Evolutionary conservation across 2,797 vertebrate genomes (phyloP).

Genomic region (Onychomys torridus): DNA sequence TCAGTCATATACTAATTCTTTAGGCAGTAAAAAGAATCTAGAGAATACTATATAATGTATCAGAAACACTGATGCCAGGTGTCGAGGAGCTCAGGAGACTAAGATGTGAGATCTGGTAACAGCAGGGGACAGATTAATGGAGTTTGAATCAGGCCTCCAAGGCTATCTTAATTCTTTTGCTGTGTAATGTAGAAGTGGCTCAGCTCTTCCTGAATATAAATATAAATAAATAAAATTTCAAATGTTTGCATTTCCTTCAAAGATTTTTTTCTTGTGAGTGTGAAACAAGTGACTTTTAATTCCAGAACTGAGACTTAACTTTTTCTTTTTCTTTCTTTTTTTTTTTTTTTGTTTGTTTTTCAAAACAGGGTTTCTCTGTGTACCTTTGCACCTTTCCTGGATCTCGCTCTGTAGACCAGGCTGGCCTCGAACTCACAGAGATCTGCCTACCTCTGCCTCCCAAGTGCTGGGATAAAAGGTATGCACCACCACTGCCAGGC

Average conservation of each 20-base stretch:
- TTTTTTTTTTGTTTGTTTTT: too few relatives aligned
- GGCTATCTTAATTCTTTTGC: not conserved
- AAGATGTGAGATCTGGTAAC: slow-evolving; percentile 86
- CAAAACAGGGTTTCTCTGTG: too few relatives aligned
- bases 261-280: not conserved
- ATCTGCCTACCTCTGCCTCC: too few relatives aligned
- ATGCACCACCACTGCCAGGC: too few relatives aligned
- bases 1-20: slow-evolving; percentile 79
- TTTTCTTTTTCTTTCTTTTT: too few relatives aligned
- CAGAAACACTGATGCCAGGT: slow-evolving; percentile 85
- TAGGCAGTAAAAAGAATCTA: slow-evolving; percentile 79
- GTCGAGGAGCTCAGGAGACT: slow-evolving; percentile 83
- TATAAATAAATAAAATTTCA: slow-evolving; percentile 56
- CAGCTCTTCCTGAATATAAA: slow-evolving; percentile 23
- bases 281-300: not conserved
- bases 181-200: not conserved
- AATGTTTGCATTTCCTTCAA: not conserved
- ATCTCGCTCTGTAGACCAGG: too few relatives aligned
- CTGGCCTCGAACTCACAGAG: too few relatives aligned
- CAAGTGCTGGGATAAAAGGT: too few relatives aligned
- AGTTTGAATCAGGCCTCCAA: slow-evolving; percentile 72
- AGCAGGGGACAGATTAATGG: slow-evolving; percentile 79
- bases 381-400: too few relatives aligned
- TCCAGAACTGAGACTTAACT: slow-evolving; percentile 41
- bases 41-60: slow-evolving; percentile 84